A percentile compares a stretch with the other conserved stretches of the same genome.
phyloP scores from a whole-genome alignment of 2,888 invertebrate genomes.

The Andrena minutula region DNA sequence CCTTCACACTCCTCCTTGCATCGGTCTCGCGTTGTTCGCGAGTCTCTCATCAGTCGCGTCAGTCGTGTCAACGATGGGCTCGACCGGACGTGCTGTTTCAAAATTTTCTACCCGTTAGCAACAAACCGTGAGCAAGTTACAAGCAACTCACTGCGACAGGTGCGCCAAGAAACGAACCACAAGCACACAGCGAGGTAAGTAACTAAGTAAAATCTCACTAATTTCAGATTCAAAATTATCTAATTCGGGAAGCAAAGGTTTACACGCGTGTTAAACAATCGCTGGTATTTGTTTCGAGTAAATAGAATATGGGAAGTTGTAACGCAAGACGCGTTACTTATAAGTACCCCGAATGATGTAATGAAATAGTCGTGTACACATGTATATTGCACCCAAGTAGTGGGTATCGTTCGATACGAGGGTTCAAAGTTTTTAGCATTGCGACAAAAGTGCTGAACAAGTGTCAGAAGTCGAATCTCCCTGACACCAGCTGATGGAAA shows the following conservation, averaged over 20 bases:
- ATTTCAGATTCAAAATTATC: not conserved
- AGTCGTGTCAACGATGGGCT: slow-evolving; percentile 22
- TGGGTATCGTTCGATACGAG: slow-evolving; percentile 28
- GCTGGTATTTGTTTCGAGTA: no score
- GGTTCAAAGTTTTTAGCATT: not conserved
- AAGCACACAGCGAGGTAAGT: not conserved
- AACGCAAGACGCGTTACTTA: no score
- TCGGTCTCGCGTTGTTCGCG: slow-evolving; percentile 17
- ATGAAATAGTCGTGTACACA: no score
- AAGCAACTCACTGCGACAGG: not conserved
- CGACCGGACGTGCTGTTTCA: not conserved
- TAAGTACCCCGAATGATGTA: no score
- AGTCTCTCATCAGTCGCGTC: slow-evolving; percentile 10
- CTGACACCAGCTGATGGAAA: not conserved
- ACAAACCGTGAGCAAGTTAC: no score
- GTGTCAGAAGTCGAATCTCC: not conserved
- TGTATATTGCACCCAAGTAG: no score
- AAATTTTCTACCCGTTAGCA: not conserved
- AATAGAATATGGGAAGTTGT: no score
- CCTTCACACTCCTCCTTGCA: slow-evolving; percentile 31
- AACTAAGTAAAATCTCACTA: not conserved
- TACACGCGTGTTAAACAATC: no score
- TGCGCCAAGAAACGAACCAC: not conserved
- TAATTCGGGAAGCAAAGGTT: no score
- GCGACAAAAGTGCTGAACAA: not conserved